Conservation (phyloP, 2,113 vertebrate genomes). For the Gobiocypris rarus region DNA sequence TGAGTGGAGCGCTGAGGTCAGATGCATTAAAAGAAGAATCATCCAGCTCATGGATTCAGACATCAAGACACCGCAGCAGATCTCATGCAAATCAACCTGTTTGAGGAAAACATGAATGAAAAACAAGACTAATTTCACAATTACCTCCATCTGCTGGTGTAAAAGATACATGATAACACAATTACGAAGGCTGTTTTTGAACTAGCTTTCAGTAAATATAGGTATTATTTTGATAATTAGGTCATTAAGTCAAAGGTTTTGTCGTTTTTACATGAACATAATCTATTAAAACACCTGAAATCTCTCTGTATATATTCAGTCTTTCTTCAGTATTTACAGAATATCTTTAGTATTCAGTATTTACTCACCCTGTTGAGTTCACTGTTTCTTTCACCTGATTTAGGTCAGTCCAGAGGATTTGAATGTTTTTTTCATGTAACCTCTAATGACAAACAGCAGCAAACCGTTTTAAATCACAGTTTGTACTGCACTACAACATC, state of each 20-base stretch:
- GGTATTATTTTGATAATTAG: too few relatives aligned
- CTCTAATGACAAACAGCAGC: neutral
- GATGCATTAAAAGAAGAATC: slow-evolving; percentile 26
- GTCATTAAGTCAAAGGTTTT: too few relatives aligned
- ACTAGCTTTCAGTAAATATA: too few relatives aligned
- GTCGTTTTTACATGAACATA: neutral
- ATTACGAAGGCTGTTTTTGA: too few relatives aligned
- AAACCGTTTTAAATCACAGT: neutral
- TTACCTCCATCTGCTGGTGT: too few relatives aligned
- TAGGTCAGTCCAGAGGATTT: too few relatives aligned
- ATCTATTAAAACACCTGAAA: neutral
- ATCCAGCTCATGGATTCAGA: slow-evolving; percentile 26
- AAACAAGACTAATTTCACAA: neutral
- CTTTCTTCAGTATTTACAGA: neutral
- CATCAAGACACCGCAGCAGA: slow-evolving; percentile 14
- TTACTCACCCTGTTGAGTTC: neutral
- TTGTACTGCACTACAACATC: neutral
- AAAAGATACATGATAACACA: too few relatives aligned
- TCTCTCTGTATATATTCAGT: too few relatives aligned
- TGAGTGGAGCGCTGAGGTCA: slow-evolving; percentile 26
- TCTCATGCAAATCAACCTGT: neutral
- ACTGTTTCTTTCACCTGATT: neutral
- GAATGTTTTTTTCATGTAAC: neutral
- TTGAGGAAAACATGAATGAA: neutral
- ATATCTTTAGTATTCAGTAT: neutral